Evolutionary conservation across 2,113 vertebrate genomes (phyloP).

Genomic region (Dicentrarchus labrax): DNA sequence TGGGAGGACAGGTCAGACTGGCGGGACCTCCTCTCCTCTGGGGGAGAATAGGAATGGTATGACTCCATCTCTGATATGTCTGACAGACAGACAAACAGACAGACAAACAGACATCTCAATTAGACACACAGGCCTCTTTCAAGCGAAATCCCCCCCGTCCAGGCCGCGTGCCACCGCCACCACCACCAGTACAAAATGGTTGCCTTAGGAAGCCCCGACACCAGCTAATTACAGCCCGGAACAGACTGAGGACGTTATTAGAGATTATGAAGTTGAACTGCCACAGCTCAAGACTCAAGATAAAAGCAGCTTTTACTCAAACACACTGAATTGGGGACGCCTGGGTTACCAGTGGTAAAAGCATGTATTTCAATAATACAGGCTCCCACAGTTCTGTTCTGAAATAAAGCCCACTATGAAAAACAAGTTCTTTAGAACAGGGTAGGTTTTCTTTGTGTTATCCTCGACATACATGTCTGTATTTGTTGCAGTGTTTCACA

Average conservation of each 20-base stretch:
- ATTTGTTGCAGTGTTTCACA: no score
- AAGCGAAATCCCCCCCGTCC: neutral
- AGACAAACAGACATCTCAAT: conserved; percentile 38
- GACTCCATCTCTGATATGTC: conserved; percentile 97
- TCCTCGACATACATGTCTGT: no score
- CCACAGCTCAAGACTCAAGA: neutral
- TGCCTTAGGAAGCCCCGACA: conserved; percentile 29
- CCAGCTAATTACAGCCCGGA: conserved; percentile 14
- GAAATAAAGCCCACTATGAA: no score
- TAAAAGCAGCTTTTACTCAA: conserved; percentile 38
- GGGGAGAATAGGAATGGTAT: conserved; percentile 91
- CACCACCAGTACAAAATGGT: neutral
- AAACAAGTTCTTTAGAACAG: no score
- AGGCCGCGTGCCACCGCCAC: neutral
- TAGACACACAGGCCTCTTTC: conserved; percentile 19
- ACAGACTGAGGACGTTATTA: conserved; percentile 11
- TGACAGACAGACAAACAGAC: conserved; percentile 65
- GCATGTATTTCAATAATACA: no score
- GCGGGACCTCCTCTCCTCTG: conserved; percentile 88
- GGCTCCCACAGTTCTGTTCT: no score
- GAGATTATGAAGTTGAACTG: neutral
- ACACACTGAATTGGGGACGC: neutral
- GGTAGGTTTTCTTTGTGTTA: no score
- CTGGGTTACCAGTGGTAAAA: neutral
- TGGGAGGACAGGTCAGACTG: conserved; percentile 92